A percentile compares a stretch with the other conserved stretches of the same genome.
Conservation (phyloP, 2,113 vertebrate genomes). For the Colistium nudipinnis region DNA sequence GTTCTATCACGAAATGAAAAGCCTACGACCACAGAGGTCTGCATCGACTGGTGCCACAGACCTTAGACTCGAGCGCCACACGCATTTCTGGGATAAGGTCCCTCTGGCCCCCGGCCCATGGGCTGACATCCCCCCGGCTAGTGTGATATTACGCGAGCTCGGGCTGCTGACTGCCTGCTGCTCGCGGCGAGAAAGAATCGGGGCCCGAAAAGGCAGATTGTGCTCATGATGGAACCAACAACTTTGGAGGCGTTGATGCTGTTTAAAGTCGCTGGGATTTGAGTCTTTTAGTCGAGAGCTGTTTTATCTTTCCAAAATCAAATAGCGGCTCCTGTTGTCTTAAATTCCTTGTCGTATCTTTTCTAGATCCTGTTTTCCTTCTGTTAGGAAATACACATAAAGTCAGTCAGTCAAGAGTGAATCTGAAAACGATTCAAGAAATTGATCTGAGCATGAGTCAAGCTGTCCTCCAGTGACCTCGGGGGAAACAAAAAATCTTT, state of each 20-base stretch:
- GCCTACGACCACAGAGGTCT: slow-evolving; percentile 16
- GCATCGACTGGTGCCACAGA: slow-evolving; percentile 14
- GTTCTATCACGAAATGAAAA: slow-evolving; percentile 40
- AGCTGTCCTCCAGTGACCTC: slow-evolving; percentile 1
- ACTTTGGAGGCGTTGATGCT: too few species aligned
- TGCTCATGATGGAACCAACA: slow-evolving; percentile 3
- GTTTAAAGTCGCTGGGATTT: too few species aligned
- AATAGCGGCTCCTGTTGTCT: neutral
- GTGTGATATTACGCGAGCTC: slow-evolving; percentile 15
- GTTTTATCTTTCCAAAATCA: slow-evolving; percentile 13
- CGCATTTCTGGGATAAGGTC: slow-evolving; percentile 39
- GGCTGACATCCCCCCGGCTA: slow-evolving; percentile 14
- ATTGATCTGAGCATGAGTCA: slow-evolving; percentile 6
- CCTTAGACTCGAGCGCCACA: slow-evolving; percentile 35
- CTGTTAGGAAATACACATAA: too few species aligned
- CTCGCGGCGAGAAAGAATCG: too few species aligned
- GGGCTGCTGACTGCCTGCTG: neutral
- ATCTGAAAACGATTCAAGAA: slow-evolving; percentile 1
- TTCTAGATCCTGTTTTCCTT: neutral
- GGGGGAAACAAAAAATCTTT: neutral
- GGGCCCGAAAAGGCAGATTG: slow-evolving; percentile 10
- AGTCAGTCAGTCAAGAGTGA: too few species aligned
- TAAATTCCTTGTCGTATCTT: neutral
- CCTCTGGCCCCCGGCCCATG: slow-evolving; percentile 30
- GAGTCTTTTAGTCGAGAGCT: slow-evolving; percentile 1